Evolutionary conservation across 2,888 invertebrate genomes (phyloP), one percentile per base, ranked within the genome.

Genomic region (Pristionchus arcanus): DNA sequence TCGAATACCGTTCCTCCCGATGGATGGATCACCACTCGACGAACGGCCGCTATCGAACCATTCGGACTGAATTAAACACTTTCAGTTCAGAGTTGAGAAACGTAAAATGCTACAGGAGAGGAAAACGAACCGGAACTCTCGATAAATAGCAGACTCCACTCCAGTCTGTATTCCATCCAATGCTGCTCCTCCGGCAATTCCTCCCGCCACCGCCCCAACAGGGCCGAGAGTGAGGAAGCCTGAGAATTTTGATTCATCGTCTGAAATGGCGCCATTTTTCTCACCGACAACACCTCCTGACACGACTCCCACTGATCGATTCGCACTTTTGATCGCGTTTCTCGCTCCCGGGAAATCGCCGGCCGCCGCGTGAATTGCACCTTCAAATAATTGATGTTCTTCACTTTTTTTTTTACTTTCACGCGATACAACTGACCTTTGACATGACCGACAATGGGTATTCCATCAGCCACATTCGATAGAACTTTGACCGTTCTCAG

Each of bases 141-240:
- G 21, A n/a, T 59, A 53, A 0, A 53, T 13, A 0, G 90, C 90
- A 9, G 85, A 90, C 31, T 37, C 66, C 53, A 85, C 90, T 42
- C 68, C 90, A 21, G 90, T 90, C 42, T 83, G 83, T 15, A 84
- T 66, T 66, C 84, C 90, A 59, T 90, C 90, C 55, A 90, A 42
- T 28, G 90, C 89, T 11, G 84, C 84, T 59, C 89, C 88, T 37
- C 89, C 89, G 11, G 84, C 84, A 2, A 90, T 88, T 42, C 90
- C 90, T 16, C 90, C 90, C 1, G 87, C 88, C 31, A 90, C 84
- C 15, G 88, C 89, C 9, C 89, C 89, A 49, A 89, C 16, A 4
- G 89, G 90, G 11, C 90, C 89, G 28, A 42, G 71, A 49, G 88
- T 42, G 13, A 81, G 53, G 31, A 74, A 90, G 25, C 90, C 90